These are phyloP conservation scores for Petrolisthes cinctipes DNA, from an alignment of 2,888 invertebrate genomes.

Conservation along the genomic window DNA sequence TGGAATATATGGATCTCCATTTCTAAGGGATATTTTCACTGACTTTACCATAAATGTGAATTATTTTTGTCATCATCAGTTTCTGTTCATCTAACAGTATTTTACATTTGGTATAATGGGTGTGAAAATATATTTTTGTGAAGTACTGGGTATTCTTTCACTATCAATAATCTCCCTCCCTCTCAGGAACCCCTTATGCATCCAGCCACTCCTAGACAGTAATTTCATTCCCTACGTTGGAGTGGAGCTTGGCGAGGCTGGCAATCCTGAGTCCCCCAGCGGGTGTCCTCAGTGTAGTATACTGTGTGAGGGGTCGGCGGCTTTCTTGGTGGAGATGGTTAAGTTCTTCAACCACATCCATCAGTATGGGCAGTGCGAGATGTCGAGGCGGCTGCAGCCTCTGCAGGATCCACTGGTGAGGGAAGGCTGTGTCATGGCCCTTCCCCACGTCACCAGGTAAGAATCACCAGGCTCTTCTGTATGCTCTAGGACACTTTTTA, in stretches of 20 bases:
- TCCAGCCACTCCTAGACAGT: slow-evolving; percentile 52
- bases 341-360: slow-evolving; percentile 59
- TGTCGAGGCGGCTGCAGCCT: slow-evolving; percentile 36
- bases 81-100: neutral
- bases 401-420: slow-evolving; percentile 15
- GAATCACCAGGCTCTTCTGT: neutral
- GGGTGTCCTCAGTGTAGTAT: slow-evolving; percentile 48
- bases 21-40: too few species aligned
- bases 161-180: neutral
- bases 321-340: slow-evolving; percentile 48
- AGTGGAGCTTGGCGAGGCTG: slow-evolving; percentile 55
- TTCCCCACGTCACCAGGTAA: slow-evolving; percentile 56
- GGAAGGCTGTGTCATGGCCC: slow-evolving; percentile 47
- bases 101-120: neutral
- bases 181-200: slow-evolving; percentile 43
- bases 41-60: too few species aligned
- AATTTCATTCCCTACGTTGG: slow-evolving; percentile 49
- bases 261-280: slow-evolving; percentile 45
- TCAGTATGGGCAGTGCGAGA: slow-evolving; percentile 50
- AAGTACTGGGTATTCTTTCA: neutral
- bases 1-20: too few species aligned
- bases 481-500: too few species aligned
- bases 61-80: neutral
- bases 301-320: slow-evolving; percentile 35
- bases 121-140: neutral